phyloP scores from a whole-genome alignment of 1,140 invertebrate species.

The Pseudomyrmex flavicornis region DNA sequence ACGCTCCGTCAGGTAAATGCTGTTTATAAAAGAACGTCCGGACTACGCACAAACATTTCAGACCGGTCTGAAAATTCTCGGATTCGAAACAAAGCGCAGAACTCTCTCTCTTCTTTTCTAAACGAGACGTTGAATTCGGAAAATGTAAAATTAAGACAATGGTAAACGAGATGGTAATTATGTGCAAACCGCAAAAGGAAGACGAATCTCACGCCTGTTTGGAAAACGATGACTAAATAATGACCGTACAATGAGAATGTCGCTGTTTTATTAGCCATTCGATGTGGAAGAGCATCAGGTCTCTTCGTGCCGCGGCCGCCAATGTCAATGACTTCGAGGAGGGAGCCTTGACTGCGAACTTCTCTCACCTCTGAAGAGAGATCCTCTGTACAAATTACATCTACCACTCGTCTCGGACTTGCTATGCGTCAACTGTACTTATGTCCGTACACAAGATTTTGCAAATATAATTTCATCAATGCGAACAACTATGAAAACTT shows the following conservation, averaged over 20 bases:
- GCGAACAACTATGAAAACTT: background rate
- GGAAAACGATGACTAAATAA: constrained; percentile 40
- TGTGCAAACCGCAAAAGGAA: background rate
- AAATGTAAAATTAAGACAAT: background rate
- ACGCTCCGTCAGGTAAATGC: constrained; percentile 15
- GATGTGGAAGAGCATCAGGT: constrained; percentile 69
- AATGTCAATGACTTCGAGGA: constrained; percentile 79
- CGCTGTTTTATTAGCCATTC: constrained; percentile 65
- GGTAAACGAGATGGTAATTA: background rate
- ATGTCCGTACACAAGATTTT: background rate
- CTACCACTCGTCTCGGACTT: constrained; percentile 48
- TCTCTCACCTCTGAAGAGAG: constrained; percentile 70
- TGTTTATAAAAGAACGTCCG: constrained; percentile 32
- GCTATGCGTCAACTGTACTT: constrained; percentile 56
- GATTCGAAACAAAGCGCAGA: background rate
- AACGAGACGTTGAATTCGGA: constrained; percentile 2
- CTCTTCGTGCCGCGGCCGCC: constrained; percentile 62
- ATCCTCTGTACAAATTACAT: constrained; percentile 71
- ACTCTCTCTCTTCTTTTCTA: no score
- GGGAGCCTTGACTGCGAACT: constrained; percentile 79
- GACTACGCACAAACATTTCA: background rate
- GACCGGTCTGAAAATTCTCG: background rate
- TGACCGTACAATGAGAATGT: constrained; percentile 27
- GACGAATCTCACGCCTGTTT: constrained; percentile 21
- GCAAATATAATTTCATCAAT: background rate